Evolutionary conservation across 2,113 vertebrate species (phyloP).

Genomic region (Ctenomys sociabilis): DNA sequence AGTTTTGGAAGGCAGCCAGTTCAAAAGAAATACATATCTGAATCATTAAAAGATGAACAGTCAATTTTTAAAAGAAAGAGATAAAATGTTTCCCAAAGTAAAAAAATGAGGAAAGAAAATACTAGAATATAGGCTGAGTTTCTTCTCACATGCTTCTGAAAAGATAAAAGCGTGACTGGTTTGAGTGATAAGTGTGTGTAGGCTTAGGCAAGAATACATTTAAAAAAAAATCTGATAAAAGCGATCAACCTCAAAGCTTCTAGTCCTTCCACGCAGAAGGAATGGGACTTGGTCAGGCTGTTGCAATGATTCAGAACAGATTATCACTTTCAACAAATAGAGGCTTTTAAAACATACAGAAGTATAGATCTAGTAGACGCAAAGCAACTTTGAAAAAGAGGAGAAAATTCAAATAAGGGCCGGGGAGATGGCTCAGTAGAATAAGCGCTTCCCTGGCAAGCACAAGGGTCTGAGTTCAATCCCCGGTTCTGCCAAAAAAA

Average conservation of each 20-base stretch:
- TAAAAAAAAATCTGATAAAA: conserved; percentile 54
- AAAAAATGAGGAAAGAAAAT: not conserved
- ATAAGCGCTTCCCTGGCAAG: too few species aligned
- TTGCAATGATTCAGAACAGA: conserved; percentile 14
- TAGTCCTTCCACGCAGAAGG: not conserved
- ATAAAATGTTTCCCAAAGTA: conserved; percentile 54
- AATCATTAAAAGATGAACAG: conserved; percentile 45
- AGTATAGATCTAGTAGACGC: not conserved
- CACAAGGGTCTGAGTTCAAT: too few species aligned
- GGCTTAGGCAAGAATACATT: conserved; percentile 31
- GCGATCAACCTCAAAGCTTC: not conserved
- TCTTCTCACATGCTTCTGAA: conserved; percentile 38
- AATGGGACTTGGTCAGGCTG: not conserved
- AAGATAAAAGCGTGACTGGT: conserved; percentile 61
- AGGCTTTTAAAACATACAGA: not conserved
- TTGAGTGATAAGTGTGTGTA: conserved; percentile 55
- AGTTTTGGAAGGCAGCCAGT: conserved; percentile 21
- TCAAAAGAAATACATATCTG: conserved; percentile 52
- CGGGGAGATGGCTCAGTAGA: too few species aligned
- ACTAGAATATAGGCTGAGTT: not conserved
- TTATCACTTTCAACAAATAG: conserved; percentile 10
- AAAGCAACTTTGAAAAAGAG: not conserved
- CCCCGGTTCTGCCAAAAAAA: too few species aligned
- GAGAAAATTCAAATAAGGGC: too few species aligned
- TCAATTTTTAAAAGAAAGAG: conserved; percentile 51